These are phyloP conservation scores for Sebastes nivosus DNA, from an alignment of 2,797 vertebrate genomes.

Conservation along the genomic window DNA sequence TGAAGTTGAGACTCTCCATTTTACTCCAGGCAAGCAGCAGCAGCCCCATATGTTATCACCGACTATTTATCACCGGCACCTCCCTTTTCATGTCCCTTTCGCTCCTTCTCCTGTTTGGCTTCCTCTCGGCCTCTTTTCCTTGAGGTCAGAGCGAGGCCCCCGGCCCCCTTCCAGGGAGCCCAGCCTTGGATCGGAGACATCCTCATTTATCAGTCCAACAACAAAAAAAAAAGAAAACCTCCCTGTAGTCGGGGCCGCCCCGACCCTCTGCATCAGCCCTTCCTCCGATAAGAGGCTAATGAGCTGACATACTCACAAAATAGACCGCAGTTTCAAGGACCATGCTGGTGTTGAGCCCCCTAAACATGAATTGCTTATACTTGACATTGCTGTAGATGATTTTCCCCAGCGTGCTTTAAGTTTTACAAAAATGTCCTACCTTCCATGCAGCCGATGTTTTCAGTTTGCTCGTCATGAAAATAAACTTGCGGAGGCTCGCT, in stretches of 20 bases:
- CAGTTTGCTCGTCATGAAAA: neutral
- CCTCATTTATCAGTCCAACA: slow-evolving; percentile 43
- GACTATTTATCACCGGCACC: slow-evolving; percentile 35
- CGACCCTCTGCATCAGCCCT: slow-evolving; percentile 48
- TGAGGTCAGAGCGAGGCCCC: slow-evolving; percentile 39
- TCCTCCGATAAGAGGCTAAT: slow-evolving; percentile 59
- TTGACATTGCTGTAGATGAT: neutral
- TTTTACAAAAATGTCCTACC: neutral
- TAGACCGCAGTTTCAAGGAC: slow-evolving; percentile 15
- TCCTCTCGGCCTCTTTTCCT: slow-evolving; percentile 30
- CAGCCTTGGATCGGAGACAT: slow-evolving; percentile 39
- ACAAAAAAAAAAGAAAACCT: neutral
- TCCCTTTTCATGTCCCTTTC: slow-evolving; percentile 31
- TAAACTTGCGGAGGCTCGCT: slow-evolving; percentile 1
- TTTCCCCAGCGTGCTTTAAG: neutral
- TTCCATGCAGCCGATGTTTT: neutral
- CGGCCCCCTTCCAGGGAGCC: neutral
- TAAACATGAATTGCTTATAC: neutral
- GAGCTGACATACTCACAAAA: slow-evolving; percentile 37
- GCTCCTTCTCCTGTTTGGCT: slow-evolving; percentile 42
- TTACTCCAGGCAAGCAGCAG: slow-evolving; percentile 3
- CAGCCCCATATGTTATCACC: slow-evolving; percentile 16
- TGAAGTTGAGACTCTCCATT: slow-evolving; percentile 4
- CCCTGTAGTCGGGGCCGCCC: slow-evolving; percentile 48
- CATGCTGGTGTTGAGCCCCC: neutral